Evolutionary conservation across 2,888 invertebrate genomes (phyloP), one percentile per base, ranked within the genome.

Genomic region (Spisula solida): DNA sequence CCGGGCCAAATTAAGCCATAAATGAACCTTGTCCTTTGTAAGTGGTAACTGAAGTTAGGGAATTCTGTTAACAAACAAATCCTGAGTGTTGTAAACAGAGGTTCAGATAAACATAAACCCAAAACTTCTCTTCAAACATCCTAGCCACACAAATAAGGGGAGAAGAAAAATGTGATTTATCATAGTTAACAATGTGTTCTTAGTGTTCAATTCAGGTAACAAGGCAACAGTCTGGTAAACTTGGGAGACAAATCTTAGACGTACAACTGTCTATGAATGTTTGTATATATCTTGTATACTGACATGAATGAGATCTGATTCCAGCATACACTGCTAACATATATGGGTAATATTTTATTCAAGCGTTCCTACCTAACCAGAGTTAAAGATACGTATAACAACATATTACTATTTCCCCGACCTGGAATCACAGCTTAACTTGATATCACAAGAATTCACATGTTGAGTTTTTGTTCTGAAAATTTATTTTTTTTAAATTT

Each of bases 341-440:
- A 75, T 75, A 75, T 34, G 75, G 75, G 75, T 75, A 16, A 31
- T 75, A 75, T 75, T 18, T 34, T 34, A 75, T 75, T 75, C 75
- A 75, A 34, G 25, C 41, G 29, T 31, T 34, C 31, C 75, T 31
- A 75, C 25, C 29, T 75, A 25, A 5, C 18, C 29, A 31, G 14
- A 75, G 31, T 31, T 75, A 31, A 75, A 75, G 34, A 31, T 75
- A 75, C 18, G 4, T 75, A 75, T 75, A 31, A 31, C 75, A 10
- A 75, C 41, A 5, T 41, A 41, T 41, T 41, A n/a, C n/a, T n/a
- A n/a, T 70, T 34, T 31, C 29, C 2, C 41, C 16, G 31, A 75
- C 34, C 75, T 14, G 2, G 60, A 12, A 66, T 66, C 60, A 66
- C 25, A 5, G 12, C 25, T 66, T 41, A 66, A 66, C 25, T 66